Evolutionary conservation across 53 echinoderm and acorn worm species (phyloP).

Genomic region (Patiria pectinifera): DNA sequence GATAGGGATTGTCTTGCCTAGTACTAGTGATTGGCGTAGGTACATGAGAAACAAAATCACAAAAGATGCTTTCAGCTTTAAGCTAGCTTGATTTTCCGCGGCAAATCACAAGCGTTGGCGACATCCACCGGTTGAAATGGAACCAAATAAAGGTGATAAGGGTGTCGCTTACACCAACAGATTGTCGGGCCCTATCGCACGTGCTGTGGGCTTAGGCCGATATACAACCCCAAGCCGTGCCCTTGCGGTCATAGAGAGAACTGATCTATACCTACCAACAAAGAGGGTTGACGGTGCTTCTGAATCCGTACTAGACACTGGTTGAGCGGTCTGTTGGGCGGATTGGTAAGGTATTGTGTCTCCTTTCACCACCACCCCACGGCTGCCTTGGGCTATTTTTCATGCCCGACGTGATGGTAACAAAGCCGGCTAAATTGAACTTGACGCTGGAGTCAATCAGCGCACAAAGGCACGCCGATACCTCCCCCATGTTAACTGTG

Average conservation of each 20-base stretch:
- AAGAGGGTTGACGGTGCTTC: constrained; percentile 18
- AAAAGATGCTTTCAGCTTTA: not conserved
- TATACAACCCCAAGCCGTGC: constrained; percentile 33
- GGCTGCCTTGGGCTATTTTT: constrained; percentile 49
- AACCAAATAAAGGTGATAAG: not conserved
- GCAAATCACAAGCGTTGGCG: not conserved
- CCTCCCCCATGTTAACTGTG: constrained; percentile 62
- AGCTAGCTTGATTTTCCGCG: not conserved
- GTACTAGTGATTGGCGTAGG: too few relatives aligned
- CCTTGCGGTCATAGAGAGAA: constrained; percentile 58
- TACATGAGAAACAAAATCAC: not conserved
- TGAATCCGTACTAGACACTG: constrained; percentile 18
- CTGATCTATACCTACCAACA: constrained; percentile 31
- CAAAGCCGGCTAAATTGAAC: constrained; percentile 61
- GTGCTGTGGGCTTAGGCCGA: constrained; percentile 20
- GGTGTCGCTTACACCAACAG: constrained; percentile 66
- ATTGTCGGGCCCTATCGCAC: constrained; percentile 29
- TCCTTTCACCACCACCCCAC: constrained; percentile 31
- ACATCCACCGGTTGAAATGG: not conserved
- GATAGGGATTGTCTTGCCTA: too few relatives aligned
- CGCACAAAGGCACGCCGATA: constrained; percentile 61
- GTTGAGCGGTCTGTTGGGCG: constrained; percentile 54
- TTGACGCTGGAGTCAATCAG: constrained; percentile 63
- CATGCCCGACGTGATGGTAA: constrained; percentile 60
- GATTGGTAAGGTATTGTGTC: constrained; percentile 61